Evolutionary conservation across 2,113 vertebrate genomes (phyloP).

Genomic region (Meles meles): DNA sequence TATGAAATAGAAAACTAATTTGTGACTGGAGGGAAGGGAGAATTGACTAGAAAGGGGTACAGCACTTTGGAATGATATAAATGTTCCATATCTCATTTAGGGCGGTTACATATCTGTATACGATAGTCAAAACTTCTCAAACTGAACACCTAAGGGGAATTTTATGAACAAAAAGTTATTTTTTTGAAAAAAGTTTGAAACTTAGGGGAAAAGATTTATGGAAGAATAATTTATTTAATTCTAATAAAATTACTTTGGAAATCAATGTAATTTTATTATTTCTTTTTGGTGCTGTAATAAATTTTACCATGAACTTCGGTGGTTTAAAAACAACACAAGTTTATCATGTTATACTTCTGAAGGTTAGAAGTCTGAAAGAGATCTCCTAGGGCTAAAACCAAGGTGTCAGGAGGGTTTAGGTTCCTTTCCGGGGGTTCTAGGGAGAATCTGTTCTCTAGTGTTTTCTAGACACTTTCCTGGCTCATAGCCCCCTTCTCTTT

Average conservation of each 20-base stretch:
- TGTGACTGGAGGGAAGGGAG: not conserved
- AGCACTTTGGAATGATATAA: not conserved
- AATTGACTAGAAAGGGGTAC: not conserved
- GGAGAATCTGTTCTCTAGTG: not conserved
- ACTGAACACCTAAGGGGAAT: not conserved
- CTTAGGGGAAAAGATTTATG: not conserved
- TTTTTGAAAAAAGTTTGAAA: not conserved
- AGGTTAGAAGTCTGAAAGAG: not conserved
- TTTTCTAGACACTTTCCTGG: not conserved
- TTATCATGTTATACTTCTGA: not conserved
- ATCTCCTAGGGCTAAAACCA: not conserved
- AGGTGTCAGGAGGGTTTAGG: not conserved
- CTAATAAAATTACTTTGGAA: slow-evolving; percentile 16
- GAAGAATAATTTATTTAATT: not conserved
- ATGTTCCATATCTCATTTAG: not conserved
- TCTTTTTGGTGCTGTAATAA: not conserved
- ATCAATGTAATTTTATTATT: not conserved
- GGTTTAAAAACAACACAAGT: not conserved
- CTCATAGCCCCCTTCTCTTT: not conserved
- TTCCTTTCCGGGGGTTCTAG: not conserved
- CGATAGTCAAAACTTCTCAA: not conserved
- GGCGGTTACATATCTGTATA: not conserved
- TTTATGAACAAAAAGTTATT: not conserved
- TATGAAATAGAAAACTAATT: not conserved
- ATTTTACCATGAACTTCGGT: not conserved